phyloP scores from a whole-genome alignment of 2,888 invertebrate species.

The Oscheius sp. region DNA sequence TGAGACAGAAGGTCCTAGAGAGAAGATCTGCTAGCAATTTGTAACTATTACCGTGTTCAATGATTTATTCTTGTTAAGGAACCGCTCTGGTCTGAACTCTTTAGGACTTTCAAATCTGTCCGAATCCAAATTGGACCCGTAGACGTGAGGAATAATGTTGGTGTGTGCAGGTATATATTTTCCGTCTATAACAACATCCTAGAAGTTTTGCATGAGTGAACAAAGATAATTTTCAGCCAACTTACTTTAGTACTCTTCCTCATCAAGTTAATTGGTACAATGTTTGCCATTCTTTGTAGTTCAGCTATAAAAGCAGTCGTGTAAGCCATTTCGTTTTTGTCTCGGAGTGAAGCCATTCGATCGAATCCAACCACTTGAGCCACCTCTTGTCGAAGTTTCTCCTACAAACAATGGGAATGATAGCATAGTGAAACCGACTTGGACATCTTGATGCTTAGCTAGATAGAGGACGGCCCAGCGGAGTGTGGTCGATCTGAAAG shows the following conservation, averaged over 20 bases:
- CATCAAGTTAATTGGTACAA: conserved; percentile 39
- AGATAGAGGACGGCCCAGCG: conserved; percentile 53
- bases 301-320: conserved; percentile 44
- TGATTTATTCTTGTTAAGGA: conserved; percentile 48
- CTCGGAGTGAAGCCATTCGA: conserved; percentile 43
- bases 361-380: conserved; percentile 40
- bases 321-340: conserved; percentile 44
- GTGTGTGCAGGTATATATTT: conserved; percentile 41
- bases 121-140: conserved; percentile 45
- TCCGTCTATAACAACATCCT: conserved; percentile 35
- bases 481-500: conserved; percentile 37
- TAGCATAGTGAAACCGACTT: conserved; percentile 25
- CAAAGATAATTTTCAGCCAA: neutral
- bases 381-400: conserved; percentile 48
- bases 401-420: conserved; percentile 27
- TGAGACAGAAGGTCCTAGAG: conserved; percentile 45
- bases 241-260: neutral
- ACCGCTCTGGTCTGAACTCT: conserved; percentile 53
- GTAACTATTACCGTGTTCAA: conserved; percentile 42
- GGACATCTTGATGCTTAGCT: conserved; percentile 51
- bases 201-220: neutral
- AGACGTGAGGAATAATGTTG: conserved; percentile 43
- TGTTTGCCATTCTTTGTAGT: conserved; percentile 50
- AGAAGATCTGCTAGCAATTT: neutral
- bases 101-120: conserved; percentile 43